These are phyloP conservation scores for Ctenosaura bakeri DNA, from an alignment of 2,797 vertebrate genomes.

Conservation along the genomic window DNA sequence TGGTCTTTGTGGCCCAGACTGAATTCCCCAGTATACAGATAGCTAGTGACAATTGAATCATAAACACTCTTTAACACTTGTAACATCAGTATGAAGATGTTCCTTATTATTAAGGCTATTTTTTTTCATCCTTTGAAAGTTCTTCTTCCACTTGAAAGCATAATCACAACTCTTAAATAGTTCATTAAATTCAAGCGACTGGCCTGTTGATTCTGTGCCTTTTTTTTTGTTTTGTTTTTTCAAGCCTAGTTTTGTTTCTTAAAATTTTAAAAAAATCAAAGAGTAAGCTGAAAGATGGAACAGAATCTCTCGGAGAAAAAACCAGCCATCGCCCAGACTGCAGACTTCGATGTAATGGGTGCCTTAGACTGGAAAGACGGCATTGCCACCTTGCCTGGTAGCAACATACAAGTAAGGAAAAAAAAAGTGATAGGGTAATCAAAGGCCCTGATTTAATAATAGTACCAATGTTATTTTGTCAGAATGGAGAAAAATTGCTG, in stretches of 20 bases:
- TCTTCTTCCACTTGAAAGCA: background rate
- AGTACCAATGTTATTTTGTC: background rate
- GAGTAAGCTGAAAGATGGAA: slow-evolving; percentile 60
- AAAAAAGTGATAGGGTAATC: background rate
- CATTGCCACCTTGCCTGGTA: slow-evolving; percentile 87
- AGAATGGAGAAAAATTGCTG: background rate
- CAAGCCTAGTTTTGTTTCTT: slow-evolving; percentile 57
- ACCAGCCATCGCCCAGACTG: slow-evolving; percentile 60
- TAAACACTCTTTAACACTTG: background rate
- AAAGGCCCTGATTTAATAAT: background rate
- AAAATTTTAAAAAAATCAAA: slow-evolving; percentile 50
- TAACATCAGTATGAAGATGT: too few species aligned
- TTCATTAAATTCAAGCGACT: slow-evolving; percentile 13
- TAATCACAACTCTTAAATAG: slow-evolving; percentile 3
- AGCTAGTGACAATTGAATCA: background rate
- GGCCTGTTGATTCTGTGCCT: slow-evolving; percentile 55
- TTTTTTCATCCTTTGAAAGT: background rate
- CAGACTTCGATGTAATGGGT: slow-evolving; percentile 82
- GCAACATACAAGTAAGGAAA: slow-evolving; percentile 84
- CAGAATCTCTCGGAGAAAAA: slow-evolving; percentile 45
- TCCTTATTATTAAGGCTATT: background rate
- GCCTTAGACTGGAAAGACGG: slow-evolving; percentile 89
- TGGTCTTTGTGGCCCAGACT: too few species aligned
- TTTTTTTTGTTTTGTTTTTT: slow-evolving; percentile 40
- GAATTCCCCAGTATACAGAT: too few species aligned